These are phyloP conservation scores for Drosophila mimetica DNA, from an alignment of 2,888 invertebrate genomes.

Conservation along the genomic window DNA sequence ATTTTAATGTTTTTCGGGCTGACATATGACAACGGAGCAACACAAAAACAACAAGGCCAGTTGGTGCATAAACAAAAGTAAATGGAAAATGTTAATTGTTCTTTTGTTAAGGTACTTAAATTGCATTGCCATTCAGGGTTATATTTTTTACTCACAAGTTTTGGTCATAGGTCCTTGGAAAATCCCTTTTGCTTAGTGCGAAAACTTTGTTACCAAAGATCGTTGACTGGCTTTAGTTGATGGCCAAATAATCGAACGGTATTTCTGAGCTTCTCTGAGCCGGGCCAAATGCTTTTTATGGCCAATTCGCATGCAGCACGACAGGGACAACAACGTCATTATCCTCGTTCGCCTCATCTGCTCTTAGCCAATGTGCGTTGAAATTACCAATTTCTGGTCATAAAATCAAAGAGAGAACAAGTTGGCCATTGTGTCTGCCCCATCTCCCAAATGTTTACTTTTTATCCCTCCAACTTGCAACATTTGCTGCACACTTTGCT, in stretches of 20 bases:
- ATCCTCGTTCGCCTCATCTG: constrained; percentile 32
- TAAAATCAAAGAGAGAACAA: constrained; percentile 73
- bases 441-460: not conserved
- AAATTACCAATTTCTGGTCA: constrained; percentile 75
- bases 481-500: constrained; percentile 27
- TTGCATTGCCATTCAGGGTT: constrained; percentile 22
- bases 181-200: not conserved
- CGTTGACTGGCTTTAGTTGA: constrained; percentile 42
- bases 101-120: constrained; percentile 11
- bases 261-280: constrained; percentile 63
- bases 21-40: constrained; percentile 5
- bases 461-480: constrained; percentile 34
- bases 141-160: not conserved
- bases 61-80: constrained; percentile 48
- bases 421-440: constrained; percentile 56
- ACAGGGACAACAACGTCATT: constrained; percentile 39
- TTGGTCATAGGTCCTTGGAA: constrained; percentile 12
- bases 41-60: constrained; percentile 31
- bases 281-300: constrained; percentile 77
- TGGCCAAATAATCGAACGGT: constrained; percentile 52
- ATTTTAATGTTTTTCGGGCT: constrained; percentile 25
- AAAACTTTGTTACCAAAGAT: constrained; percentile 29
- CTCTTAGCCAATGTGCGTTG: constrained; percentile 60
- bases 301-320: constrained; percentile 82
- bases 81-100: constrained; percentile 38